Percentiles rank a stretch among this genome's conserved stretches.
These are phyloP conservation scores for Agapornis roseicollis DNA, from an alignment of 2,113 vertebrate genomes.

Conservation along the genomic window DNA sequence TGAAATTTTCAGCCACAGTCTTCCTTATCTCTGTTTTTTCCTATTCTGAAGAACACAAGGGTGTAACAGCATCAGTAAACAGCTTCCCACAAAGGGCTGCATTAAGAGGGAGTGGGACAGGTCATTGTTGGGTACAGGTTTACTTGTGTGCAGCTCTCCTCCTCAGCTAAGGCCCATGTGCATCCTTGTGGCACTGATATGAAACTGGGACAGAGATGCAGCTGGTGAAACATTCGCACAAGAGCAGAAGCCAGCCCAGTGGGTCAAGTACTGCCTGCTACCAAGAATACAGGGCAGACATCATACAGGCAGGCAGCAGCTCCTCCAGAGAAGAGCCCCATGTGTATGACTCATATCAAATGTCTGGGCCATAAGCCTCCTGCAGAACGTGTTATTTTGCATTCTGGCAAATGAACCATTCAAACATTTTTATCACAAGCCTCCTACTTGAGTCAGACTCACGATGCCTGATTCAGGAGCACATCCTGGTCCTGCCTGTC, in stretches of 20 bases:
- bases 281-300: neutral
- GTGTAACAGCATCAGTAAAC: neutral
- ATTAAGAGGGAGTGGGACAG: neutral
- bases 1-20: neutral
- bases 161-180: neutral
- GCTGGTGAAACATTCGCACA: neutral
- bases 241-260: neutral
- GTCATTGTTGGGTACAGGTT: neutral
- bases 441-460: neutral
- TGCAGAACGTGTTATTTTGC: neutral
- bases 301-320: neutral
- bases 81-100: accelerated
- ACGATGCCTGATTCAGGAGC: neutral
- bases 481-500: neutral
- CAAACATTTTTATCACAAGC: neutral
- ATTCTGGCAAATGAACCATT: neutral
- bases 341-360: neutral
- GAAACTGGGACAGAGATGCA: neutral
- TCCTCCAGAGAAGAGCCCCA: neutral
- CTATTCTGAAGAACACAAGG: neutral
- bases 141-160: neutral
- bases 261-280: neutral
- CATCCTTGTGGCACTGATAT: neutral
- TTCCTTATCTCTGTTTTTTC: neutral
- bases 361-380: neutral